Percentiles rank a stretch among this genome's conserved stretches.
These are phyloP conservation scores for Bursaphelenchus mucronatus DNA, from an alignment of 1,140 invertebrate species.

Conservation along the genomic window DNA sequence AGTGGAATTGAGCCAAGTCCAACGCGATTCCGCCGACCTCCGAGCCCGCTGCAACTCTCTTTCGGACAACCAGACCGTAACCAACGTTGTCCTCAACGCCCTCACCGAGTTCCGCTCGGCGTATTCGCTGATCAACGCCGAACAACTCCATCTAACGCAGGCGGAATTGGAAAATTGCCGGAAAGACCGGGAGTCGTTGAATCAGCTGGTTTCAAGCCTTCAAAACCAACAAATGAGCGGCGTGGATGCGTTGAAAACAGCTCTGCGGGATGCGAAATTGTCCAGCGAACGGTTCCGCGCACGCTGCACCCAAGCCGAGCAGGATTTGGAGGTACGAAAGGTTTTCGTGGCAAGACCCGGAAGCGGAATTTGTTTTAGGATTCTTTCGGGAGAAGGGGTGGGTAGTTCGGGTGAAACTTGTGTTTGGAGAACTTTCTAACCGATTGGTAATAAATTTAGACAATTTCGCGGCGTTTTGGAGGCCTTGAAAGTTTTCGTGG, in stretches of 20 bases:
- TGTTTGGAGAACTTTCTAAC: too few relatives aligned
- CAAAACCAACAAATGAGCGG: slow-evolving; percentile 1
- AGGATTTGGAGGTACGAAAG: too few relatives aligned
- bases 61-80: slow-evolving; percentile 2
- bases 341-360: too few relatives aligned
- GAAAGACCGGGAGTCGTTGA: neutral
- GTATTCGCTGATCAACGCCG: slow-evolving; percentile 2
- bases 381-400: too few relatives aligned
- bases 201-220: slow-evolving; percentile 1
- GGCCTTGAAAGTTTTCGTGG: too few relatives aligned
- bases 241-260: slow-evolving; percentile 6
- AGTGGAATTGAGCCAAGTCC: neutral
- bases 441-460: too few relatives aligned
- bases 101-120: slow-evolving; percentile 17
- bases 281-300: neutral
- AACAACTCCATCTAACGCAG: neutral
- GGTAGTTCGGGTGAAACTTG: too few relatives aligned
- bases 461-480: too few relatives aligned
- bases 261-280: neutral
- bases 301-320: too few relatives aligned
- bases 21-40: slow-evolving; percentile 1
- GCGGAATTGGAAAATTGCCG: slow-evolving; percentile 6
- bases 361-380: too few relatives aligned
- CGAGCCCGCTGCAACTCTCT: neutral
- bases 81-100: neutral